Conservation (phyloP, 1,140 invertebrate species). For the Bombus confusus region DNA sequence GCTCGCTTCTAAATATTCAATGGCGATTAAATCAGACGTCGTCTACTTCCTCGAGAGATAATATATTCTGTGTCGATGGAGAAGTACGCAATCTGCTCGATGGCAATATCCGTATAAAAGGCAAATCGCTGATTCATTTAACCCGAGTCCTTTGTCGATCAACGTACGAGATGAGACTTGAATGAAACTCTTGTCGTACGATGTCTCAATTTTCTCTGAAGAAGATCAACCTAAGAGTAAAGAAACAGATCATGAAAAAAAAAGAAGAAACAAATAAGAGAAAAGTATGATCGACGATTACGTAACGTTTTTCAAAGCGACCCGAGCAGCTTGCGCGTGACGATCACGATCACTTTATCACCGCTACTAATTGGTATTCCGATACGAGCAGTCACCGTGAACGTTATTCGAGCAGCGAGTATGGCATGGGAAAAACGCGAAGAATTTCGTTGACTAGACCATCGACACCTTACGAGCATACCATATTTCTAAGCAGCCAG, state of each 20-base stretch:
- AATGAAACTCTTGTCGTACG: background rate
- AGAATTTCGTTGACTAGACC: constrained; percentile 53
- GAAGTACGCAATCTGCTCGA: background rate
- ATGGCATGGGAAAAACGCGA: constrained; percentile 60
- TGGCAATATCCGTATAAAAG: background rate
- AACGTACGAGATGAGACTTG: background rate
- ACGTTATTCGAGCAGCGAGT: constrained; percentile 57
- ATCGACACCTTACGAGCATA: constrained; percentile 41
- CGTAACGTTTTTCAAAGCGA: constrained; percentile 17
- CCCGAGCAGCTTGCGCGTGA: constrained; percentile 32
- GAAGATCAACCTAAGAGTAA: background rate
- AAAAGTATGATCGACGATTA: background rate
- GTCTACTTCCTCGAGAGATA: background rate
- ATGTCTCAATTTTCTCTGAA: constrained; percentile 8
- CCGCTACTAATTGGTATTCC: constrained; percentile 62
- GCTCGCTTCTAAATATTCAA: background rate
- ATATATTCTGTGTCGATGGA: background rate
- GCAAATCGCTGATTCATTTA: constrained; percentile 36
- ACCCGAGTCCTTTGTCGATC: constrained; percentile 1
- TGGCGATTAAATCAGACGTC: constrained; percentile 1
- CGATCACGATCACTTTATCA: constrained; percentile 60
- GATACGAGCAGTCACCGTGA: constrained; percentile 12
- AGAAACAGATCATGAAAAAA: background rate
- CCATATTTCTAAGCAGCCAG: constrained; percentile 12
- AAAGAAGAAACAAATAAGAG: background rate